phyloP scores from a whole-genome alignment of 2,888 invertebrate genomes.

The Kuschelorhynchus macadamiae region DNA sequence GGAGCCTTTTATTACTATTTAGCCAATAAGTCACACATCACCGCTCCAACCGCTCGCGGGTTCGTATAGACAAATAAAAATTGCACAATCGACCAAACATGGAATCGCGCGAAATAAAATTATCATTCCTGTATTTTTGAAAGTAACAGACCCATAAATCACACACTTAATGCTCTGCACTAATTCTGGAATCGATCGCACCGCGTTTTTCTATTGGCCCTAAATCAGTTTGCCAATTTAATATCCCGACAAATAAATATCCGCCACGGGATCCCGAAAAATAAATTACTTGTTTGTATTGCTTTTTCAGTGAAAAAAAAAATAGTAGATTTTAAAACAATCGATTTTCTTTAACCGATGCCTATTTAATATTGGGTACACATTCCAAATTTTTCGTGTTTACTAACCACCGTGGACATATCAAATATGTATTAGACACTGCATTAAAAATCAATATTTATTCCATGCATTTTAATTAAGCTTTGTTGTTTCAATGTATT shows the following conservation, averaged over 20 bases:
- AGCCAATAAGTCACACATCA: too few relatives aligned
- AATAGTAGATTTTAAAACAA: constrained; percentile 6
- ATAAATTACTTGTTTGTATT: constrained; percentile 28
- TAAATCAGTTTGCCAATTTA: constrained; percentile 47
- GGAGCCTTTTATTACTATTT: too few relatives aligned
- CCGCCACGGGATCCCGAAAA: constrained; percentile 28
- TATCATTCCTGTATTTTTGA: constrained; percentile 11
- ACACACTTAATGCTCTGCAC: constrained; percentile 39
- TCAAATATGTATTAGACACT: too few relatives aligned
- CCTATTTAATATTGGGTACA: too few relatives aligned
- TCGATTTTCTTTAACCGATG: too few relatives aligned
- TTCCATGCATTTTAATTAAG: too few relatives aligned
- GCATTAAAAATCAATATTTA: too few relatives aligned
- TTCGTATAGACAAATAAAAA: too few relatives aligned
- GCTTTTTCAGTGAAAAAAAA: constrained; percentile 15
- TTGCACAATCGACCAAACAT: background rate
- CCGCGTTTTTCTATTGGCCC: constrained; percentile 40
- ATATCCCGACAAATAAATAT: constrained; percentile 48
- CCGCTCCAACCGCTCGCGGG: too few relatives aligned
- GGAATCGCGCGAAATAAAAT: background rate
- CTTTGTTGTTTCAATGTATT: too few relatives aligned
- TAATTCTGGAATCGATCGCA: constrained; percentile 35
- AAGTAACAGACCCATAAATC: constrained; percentile 33
- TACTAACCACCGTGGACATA: too few relatives aligned
- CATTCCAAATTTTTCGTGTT: too few relatives aligned